These are phyloP conservation scores for Epirrhoe alternata DNA, from an alignment of 2,888 invertebrate species.

Conservation along the genomic window DNA sequence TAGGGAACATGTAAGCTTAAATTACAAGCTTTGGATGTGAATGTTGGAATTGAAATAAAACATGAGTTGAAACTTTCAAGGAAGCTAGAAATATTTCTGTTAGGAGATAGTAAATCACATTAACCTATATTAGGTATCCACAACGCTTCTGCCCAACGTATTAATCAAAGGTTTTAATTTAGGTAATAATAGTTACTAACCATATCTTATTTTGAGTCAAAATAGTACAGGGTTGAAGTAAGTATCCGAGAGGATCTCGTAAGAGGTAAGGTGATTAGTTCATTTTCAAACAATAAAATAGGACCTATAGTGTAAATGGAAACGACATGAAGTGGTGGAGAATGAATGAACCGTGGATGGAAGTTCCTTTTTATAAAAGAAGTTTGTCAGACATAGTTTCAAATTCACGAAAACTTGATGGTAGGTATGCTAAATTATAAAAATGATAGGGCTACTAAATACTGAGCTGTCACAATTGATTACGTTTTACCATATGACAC, in stretches of 20 bases:
- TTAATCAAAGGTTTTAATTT: background rate
- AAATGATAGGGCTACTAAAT: conserved; percentile 41
- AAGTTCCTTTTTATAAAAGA: no score
- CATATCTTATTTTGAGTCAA: background rate
- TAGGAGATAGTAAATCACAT: background rate
- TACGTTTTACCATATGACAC: conserved; percentile 64
- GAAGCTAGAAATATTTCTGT: conserved; percentile 26
- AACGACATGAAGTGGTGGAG: no score
- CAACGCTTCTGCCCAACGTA: background rate
- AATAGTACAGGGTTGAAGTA: background rate
- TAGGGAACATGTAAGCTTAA: conserved; percentile 20
- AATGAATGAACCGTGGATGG: no score
- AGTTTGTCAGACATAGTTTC: background rate
- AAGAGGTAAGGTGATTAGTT: no score
- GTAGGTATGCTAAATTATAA: background rate
- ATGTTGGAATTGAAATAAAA: conserved; percentile 3
- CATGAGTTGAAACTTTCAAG: background rate
- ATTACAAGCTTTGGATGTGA: conserved; percentile 18
- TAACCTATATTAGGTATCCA: no score
- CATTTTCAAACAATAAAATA: no score
- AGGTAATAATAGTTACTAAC: background rate
- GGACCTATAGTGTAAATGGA: no score
- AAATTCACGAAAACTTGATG: background rate
- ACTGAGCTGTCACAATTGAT: conserved; percentile 54
- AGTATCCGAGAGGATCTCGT: no score